These are phyloP conservation scores for Metridium senile DNA, from an alignment of 92 coral and sea anemone genomes.

Conservation along the genomic window DNA sequence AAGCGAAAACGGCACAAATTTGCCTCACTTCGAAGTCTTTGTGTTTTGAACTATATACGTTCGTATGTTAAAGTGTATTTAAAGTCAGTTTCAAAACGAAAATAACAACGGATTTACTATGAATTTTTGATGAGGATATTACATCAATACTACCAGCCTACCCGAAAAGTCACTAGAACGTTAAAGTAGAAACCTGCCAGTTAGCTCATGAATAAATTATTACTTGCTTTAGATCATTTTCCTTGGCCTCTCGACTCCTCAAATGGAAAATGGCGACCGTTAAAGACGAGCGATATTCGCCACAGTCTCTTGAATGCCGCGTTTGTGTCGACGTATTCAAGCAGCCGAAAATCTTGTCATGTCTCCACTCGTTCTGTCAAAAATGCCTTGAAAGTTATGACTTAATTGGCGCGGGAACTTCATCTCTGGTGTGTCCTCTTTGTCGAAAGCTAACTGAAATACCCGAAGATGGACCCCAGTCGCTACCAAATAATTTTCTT, in stretches of 20 bases:
- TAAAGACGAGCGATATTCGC: conserved; percentile 81
- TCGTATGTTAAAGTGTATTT: neutral
- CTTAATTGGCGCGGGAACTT: conserved; percentile 86
- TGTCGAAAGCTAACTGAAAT: conserved; percentile 87
- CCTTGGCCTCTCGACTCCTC: conserved; percentile 5
- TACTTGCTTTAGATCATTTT: conserved; percentile 48
- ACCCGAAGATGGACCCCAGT: conserved; percentile 64
- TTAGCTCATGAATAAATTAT: conserved; percentile 76
- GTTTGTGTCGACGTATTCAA: conserved; percentile 76
- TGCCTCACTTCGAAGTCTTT: no score
- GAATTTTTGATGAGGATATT: conserved; percentile 24
- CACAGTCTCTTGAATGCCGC: conserved; percentile 84
- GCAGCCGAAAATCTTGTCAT: conserved; percentile 77
- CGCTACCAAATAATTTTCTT: conserved; percentile 73
- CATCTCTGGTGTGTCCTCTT: conserved; percentile 82
- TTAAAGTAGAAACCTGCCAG: conserved; percentile 50
- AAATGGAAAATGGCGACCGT: conserved; percentile 76
- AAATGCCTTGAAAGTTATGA: conserved; percentile 89
- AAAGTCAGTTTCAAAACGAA: neutral
- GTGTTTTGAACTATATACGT: neutral
- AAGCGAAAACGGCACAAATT: no score
- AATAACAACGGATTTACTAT: neutral
- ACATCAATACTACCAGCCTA: conserved; percentile 58
- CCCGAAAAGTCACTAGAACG: conserved; percentile 32
- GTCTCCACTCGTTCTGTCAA: conserved; percentile 85